Evolutionary conservation across 2,888 invertebrate species (phyloP).

Genomic region (Pammene aurita): DNA sequence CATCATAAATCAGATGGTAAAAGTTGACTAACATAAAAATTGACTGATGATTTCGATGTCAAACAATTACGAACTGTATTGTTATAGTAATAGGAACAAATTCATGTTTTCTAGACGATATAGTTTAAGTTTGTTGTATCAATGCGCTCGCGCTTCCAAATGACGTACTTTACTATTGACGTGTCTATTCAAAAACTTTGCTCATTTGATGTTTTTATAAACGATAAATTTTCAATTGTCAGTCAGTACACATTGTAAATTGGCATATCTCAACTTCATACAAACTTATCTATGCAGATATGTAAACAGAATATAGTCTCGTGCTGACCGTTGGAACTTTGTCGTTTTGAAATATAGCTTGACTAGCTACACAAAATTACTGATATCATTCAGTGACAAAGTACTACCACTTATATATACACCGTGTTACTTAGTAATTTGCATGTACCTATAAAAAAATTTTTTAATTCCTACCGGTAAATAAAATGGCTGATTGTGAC

Average conservation of each 20-base stretch:
- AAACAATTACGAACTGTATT: conserved; percentile 53
- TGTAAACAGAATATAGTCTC: conserved; percentile 8
- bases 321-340: conserved; percentile 3
- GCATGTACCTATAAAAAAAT: not conserved
- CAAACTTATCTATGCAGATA: conserved; percentile 33
- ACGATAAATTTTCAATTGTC: conserved; percentile 73
- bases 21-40: conserved; percentile 53
- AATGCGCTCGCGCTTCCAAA: conserved; percentile 63
- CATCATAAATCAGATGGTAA: conserved; percentile 79
- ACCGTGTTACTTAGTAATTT: conserved; percentile 5
- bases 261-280: conserved; percentile 51
- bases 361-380: not conserved
- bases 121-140: conserved; percentile 39
- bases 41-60: conserved; percentile 43
- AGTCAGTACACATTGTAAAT: conserved; percentile 64
- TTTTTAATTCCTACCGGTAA: conserved; percentile 11
- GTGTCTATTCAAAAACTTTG: conserved; percentile 67
- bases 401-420: not conserved
- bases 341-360: not conserved
- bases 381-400: not conserved
- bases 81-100: conserved; percentile 25
- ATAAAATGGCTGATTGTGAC: conserved; percentile 8
- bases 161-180: conserved; percentile 70
- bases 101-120: conserved; percentile 4
- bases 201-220: conserved; percentile 73